These are phyloP conservation scores for Lamprologus callipterus DNA, from an alignment of 2,113 vertebrate species.

Conservation along the genomic window DNA sequence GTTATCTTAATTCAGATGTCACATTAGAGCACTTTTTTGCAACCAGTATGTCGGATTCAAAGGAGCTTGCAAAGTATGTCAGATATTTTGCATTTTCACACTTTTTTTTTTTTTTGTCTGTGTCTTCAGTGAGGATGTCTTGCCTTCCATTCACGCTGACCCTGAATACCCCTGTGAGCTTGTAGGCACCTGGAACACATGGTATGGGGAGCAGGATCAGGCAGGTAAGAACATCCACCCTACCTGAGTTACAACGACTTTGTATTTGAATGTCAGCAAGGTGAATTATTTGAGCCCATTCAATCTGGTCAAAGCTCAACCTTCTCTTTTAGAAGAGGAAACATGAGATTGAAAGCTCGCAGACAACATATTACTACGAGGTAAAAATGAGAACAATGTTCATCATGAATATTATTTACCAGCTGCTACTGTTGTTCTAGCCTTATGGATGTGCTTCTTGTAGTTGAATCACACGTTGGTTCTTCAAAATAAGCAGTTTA, in stretches of 20 bases:
- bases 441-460: not conserved
- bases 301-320: not conserved
- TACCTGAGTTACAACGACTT: not conserved
- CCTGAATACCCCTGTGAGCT: slow-evolving; percentile 91
- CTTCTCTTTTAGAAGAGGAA: not conserved
- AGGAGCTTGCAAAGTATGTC: not conserved
- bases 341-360: not conserved
- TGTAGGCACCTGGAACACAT: slow-evolving; percentile 98
- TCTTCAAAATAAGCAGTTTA: not conserved
- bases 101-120: not conserved
- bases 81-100: not conserved
- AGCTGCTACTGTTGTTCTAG: not conserved
- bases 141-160: slow-evolving; percentile 87
- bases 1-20: not conserved
- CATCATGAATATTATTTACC: not conserved
- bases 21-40: not conserved
- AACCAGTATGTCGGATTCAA: not conserved
- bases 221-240: slow-evolving; percentile 77
- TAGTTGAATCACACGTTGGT: not conserved
- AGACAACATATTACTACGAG: not conserved
- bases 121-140: slow-evolving; percentile 78
- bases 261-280: accelerated
- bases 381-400: not conserved
- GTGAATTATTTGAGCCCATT: not conserved
- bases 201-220: slow-evolving; percentile 99